Evolutionary conservation across 2,888 invertebrate species (phyloP).

Genomic region (Lasioglossum vierecki): DNA sequence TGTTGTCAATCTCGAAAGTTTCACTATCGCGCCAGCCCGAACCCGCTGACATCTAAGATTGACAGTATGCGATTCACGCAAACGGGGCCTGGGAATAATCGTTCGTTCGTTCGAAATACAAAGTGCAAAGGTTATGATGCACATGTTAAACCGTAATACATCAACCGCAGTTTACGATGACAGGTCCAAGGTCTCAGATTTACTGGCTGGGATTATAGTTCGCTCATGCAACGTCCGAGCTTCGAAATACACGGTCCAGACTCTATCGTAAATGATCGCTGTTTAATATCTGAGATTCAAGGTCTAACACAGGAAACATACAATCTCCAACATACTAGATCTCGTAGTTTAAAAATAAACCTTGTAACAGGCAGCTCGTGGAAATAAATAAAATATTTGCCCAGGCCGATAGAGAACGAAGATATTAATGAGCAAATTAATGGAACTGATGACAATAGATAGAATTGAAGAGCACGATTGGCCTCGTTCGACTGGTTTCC

Average conservation of each 20-base stretch:
- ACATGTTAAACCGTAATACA: background rate
- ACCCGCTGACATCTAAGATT: background rate
- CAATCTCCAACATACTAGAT: background rate
- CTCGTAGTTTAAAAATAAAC: background rate
- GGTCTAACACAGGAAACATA: background rate
- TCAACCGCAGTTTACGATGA: background rate
- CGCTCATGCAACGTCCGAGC: background rate
- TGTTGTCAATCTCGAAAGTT: too few species aligned
- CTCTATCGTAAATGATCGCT: background rate
- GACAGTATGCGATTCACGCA: background rate
- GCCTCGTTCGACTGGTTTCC: background rate
- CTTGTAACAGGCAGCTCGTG: background rate
- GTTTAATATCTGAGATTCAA: background rate
- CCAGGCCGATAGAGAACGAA: background rate
- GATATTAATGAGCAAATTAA: background rate
- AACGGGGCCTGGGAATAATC: background rate
- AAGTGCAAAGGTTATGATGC: background rate
- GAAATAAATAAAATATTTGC: background rate
- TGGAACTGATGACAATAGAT: background rate
- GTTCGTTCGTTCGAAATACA: background rate
- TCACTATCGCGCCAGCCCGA: too few species aligned
- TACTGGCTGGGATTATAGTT: background rate
- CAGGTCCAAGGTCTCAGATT: constrained; percentile 1
- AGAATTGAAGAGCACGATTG: background rate
- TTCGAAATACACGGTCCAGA: background rate